Evolutionary conservation across 2,888 invertebrate species (phyloP), one percentile per base, ranked within the genome.

Genomic region (Hydrotaea cyrtoneurina): DNA sequence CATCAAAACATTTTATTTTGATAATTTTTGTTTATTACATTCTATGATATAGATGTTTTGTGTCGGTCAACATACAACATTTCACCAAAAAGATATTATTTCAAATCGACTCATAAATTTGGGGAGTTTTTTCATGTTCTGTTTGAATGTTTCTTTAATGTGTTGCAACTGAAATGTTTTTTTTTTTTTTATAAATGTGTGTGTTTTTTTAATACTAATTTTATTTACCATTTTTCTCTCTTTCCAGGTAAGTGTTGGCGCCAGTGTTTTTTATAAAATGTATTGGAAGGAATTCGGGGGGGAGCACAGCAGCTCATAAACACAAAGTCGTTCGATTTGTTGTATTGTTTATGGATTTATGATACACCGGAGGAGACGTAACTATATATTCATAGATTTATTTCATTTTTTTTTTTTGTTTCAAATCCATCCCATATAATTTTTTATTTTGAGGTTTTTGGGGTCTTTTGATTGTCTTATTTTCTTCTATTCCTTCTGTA

Each of bases 211-310:
- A 62, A 62, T 64, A 31, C 31, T 31, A 21, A 46, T 77, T 19
- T 39, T 64, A 55, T 21, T 69, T 78, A 8, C 10, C 80, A 36
- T 85, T 43, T 81, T 81, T 43, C 4, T 86, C 62, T 86, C 81
- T 83, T 86, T 86, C 19, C 83, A 86, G 86, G 86, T 86, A 86
- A 86, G 86, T 86, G 64, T 80, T 77, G 46, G 73, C 74, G 26
- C 46, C 69, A n/a, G n/a, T n/a, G n/a, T n/a, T n/a, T n/a, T n/a
- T n/a, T n/a, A n/a, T n/a, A n/a, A n/a, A n/a, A n/a, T n/a, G n/a
- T n/a, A n/a, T n/a, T n/a, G n/a, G n/a, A n/a, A n/a, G n/a, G n/a
- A n/a, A n/a, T n/a, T n/a, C n/a, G n/a, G n/a, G n/a, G n/a, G n/a
- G n/a, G n/a, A n/a, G n/a, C n/a, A n/a, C n/a, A n/a, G n/a, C n/a